Conservation (phyloP, 2,888 invertebrate species). For the Imbricaverruca yamaguchii region DNA sequence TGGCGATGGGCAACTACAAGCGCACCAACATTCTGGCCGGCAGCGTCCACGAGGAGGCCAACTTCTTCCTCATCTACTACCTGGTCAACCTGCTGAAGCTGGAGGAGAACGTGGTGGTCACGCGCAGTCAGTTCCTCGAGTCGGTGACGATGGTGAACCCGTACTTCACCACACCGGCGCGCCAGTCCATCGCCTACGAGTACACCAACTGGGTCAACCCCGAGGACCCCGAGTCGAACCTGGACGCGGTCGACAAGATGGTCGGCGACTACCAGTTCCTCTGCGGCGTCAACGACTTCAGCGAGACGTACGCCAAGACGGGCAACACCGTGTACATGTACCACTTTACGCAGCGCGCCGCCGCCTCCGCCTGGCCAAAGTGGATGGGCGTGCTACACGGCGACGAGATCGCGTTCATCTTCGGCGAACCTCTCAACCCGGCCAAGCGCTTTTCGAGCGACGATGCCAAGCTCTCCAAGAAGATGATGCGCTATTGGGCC, state of each 20-base stretch:
- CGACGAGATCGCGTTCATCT: conserved; percentile 88
- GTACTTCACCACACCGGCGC: conserved; percentile 64
- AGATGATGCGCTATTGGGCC: conserved; percentile 91
- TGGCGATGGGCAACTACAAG: conserved; percentile 77
- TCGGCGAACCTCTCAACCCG: conserved; percentile 82
- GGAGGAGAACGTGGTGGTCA: conserved; percentile 75
- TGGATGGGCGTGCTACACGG: conserved; percentile 96
- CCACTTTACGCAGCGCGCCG: conserved; percentile 77
- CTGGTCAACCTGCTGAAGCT: conserved; percentile 73
- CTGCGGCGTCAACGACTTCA: conserved; percentile 89
- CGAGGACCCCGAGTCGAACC: conserved; percentile 72
- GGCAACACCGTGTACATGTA: conserved; percentile 88
- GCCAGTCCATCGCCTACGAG: conserved; percentile 80
- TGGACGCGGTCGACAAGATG: conserved; percentile 81
- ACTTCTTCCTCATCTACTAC: conserved; percentile 89
- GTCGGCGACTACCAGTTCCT: conserved; percentile 93
- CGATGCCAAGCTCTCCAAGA: conserved; percentile 72
- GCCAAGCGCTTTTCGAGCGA: conserved; percentile 68
- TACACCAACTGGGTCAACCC: conserved; percentile 88
- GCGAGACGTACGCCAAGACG: conserved; percentile 75
- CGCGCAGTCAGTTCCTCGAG: conserved; percentile 65
- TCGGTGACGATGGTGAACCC: conserved; percentile 75
- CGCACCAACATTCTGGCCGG: conserved; percentile 86
- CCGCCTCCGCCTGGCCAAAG: conserved; percentile 79
- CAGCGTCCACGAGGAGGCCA: conserved; percentile 86